Base-by-base conservation (phyloP, 2,888 invertebrate genomes). In the Dusona sp. region DNA sequence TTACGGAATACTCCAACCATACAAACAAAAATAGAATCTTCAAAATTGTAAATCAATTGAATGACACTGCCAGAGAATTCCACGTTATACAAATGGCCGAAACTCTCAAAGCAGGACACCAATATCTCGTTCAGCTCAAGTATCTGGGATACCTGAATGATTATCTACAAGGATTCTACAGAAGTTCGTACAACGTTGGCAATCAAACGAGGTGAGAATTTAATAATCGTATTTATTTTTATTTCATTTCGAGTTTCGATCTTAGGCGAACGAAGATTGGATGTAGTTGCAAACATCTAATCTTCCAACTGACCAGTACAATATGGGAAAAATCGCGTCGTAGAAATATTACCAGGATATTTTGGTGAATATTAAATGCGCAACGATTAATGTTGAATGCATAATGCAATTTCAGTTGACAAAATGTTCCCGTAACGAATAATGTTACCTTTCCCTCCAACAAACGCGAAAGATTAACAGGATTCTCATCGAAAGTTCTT, bases 151-250 rank as follows among this genome's bases (percentile, higher is more conserved):
- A 96, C 84, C 94, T 98, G 75, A 97, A 97, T 91, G 97, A 98
- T 92, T 95, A 96, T 88, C 94, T 98, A 51, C 96, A 97, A 90
- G 98, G 98, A 65, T 98, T 98, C 94, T 98, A 98, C 92, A 95
- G 97, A 89, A 98, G 97, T 94, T 97, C 97, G 0, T 98, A 98
- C 93, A 95, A 95, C 89, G 95, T 96, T 88, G 95, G 95, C 87
- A 96, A 96, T 89, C 95, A 96, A 81, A 97, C 96, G 90, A 96
- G 96, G 97, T 97, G 93, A 94, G 94, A 25, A 45, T 70, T 48
- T 42, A 33, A 2, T 33, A 6, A 16, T 9, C 19, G n/a, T 13
- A 38, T 9, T 65, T 33, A 33, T 33, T 9, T 38, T 67, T 67
- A 38, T 11, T 67, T 19, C 11, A 67, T 16, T n/a, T 38, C 3